These are phyloP conservation scores for rabbit (Oryctolagus cuniculus) DNA, from an alignment of 2,113 vertebrate genomes.

Conservation along the genomic window mOryCun1.1 NC_091438.1:32273501-32274000, in stretches of 20 bases:
- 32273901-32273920: background rate
- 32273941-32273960: background rate
- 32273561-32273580: background rate
- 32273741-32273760: background rate
- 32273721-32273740: background rate
- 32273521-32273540: background rate
- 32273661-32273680: background rate
- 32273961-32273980: background rate
- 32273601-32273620: no score
- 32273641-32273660: background rate
- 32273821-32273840: background rate
- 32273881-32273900: background rate
- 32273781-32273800: background rate
- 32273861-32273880: no score
- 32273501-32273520: constrained; percentile 10
- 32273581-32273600: background rate
- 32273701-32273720: background rate
- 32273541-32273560: background rate
- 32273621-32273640: background rate
- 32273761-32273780: background rate
- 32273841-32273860: fast-evolving
- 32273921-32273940: background rate
- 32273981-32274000: background rate
- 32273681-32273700: background rate
- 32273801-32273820: background rate